These are phyloP conservation scores for Ferrisia virgata DNA, from an alignment of 2,888 invertebrate species.

Conservation along the genomic window DNA sequence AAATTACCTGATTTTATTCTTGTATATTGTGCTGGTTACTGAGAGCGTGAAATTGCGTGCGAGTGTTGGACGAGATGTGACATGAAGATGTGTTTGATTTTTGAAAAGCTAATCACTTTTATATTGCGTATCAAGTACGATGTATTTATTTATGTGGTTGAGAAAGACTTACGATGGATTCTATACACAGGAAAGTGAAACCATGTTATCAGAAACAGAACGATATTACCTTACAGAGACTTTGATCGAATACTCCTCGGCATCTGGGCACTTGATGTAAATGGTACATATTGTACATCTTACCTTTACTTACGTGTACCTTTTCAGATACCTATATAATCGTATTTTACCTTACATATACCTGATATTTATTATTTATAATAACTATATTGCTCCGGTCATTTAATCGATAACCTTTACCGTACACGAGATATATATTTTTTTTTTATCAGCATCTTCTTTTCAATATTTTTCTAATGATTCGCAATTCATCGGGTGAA, in stretches of 20 bases:
- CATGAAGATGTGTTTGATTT: not conserved
- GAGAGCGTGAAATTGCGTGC: no score
- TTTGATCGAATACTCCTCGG: not conserved
- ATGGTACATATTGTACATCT: no score
- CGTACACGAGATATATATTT: not conserved
- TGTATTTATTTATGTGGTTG: not conserved
- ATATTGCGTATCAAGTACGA: not conserved
- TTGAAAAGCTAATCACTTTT: not conserved
- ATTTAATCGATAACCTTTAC: not conserved
- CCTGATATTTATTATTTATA: constrained; percentile 32
- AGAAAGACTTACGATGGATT: not conserved
- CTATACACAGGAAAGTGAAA: not conserved
- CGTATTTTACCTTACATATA: not conserved
- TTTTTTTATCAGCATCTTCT: constrained; percentile 15
- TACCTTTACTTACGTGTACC: not conserved
- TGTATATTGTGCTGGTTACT: no score
- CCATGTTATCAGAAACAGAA: not conserved
- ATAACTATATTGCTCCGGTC: constrained; percentile 12
- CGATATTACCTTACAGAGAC: not conserved
- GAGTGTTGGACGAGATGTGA: not conserved
- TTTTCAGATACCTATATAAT: not conserved
- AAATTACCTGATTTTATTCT: not conserved
- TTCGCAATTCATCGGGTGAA: not conserved
- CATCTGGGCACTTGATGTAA: not conserved
- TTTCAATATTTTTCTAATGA: constrained; percentile 15